These are phyloP conservation scores for Euthynnus affinis DNA, from an alignment of 2,797 vertebrate species.

Conservation along the genomic window DNA sequence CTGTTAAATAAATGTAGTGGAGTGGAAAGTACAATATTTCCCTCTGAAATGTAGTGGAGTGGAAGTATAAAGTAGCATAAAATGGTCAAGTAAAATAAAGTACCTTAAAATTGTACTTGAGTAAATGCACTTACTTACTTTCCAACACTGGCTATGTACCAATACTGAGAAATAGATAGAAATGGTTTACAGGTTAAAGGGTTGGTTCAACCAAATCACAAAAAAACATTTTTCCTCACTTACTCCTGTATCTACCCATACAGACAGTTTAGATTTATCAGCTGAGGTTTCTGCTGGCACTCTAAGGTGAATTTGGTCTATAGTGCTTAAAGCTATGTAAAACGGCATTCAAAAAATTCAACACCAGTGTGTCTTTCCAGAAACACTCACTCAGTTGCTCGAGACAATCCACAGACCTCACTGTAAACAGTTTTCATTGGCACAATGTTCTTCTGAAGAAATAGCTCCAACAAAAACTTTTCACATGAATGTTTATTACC, in stretches of 20 bases:
- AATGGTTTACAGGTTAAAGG: not conserved
- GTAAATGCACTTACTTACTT: no score
- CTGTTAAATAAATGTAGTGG: no score
- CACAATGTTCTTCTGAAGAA: not conserved
- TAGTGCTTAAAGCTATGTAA: not conserved
- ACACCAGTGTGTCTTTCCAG: not conserved
- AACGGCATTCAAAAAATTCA: not conserved
- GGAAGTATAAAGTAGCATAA: no score
- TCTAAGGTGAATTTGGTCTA: not conserved
- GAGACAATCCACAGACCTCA: no score
- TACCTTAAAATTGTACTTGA: no score
- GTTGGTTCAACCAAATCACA: no score
- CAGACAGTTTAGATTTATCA: not conserved
- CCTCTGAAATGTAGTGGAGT: no score
- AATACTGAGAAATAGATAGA: not conserved
- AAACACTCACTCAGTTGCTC: not conserved
- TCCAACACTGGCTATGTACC: not conserved
- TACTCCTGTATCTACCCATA: not conserved
- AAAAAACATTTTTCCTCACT: no score
- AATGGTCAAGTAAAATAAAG: no score
- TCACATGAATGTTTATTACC: not conserved
- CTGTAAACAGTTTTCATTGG: conserved; percentile 2
- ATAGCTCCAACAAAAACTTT: not conserved
- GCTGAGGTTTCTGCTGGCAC: not conserved
- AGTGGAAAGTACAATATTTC: no score